These are phyloP conservation scores for Pelosia muscerda DNA, from an alignment of 2,888 invertebrate species.

Conservation along the genomic window DNA sequence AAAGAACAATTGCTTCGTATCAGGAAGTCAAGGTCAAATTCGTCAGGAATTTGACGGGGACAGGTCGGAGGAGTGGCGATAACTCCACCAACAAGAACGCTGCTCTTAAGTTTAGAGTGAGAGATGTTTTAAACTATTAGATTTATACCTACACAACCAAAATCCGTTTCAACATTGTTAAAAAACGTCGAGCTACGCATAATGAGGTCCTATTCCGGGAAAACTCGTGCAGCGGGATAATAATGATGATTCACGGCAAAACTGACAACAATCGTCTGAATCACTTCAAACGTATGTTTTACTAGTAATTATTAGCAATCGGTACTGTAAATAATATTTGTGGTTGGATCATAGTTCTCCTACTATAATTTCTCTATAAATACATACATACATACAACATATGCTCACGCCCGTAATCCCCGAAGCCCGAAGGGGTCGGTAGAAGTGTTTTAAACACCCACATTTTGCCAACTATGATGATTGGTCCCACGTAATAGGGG, in stretches of 20 bases:
- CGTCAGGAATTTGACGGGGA: too few relatives aligned
- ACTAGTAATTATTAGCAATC: neutral
- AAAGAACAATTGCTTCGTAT: too few relatives aligned
- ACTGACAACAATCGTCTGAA: conserved; percentile 4
- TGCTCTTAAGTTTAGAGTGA: too few relatives aligned
- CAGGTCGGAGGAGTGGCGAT: too few relatives aligned
- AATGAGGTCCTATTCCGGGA: neutral
- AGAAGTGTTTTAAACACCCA: too few relatives aligned
- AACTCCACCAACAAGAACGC: too few relatives aligned
- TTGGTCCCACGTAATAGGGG: too few relatives aligned
- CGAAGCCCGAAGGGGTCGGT: too few relatives aligned
- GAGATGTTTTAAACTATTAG: neutral
- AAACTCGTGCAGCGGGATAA: neutral
- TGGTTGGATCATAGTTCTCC: neutral
- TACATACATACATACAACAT: too few relatives aligned
- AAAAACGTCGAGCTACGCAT: neutral
- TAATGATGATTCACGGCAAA: neutral
- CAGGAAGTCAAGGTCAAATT: too few relatives aligned
- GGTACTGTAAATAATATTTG: neutral
- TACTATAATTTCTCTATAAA: neutral
- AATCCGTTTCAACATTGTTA: neutral
- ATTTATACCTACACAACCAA: neutral
- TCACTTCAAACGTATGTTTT: neutral
- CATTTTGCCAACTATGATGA: too few relatives aligned
- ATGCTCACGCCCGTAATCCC: too few relatives aligned